These are phyloP conservation scores for Yasuhikotakia modesta DNA, from an alignment of 2,797 vertebrate species.

Conservation along the genomic window DNA sequence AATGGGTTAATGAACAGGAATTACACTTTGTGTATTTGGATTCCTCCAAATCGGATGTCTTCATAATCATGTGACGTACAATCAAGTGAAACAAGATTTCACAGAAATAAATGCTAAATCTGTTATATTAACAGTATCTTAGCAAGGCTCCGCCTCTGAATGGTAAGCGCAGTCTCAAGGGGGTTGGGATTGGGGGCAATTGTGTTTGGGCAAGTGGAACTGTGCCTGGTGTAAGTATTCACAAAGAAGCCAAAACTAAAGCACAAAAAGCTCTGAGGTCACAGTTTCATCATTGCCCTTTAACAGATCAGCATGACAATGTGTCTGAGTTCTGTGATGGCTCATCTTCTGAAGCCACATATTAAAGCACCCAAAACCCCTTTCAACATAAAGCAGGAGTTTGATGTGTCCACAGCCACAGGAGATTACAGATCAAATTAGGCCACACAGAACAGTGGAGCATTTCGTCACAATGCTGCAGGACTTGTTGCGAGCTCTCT, in stretches of 20 bases:
- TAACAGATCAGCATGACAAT: constrained; percentile 23
- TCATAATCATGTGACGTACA: no score
- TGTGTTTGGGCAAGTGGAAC: no score
- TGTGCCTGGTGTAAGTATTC: no score
- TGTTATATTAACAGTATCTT: no score
- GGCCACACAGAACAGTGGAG: constrained; percentile 28
- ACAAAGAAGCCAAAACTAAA: not conserved
- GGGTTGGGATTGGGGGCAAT: no score
- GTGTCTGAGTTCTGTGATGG: constrained; percentile 15
- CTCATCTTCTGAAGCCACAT: constrained; percentile 32
- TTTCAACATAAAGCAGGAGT: constrained; percentile 28
- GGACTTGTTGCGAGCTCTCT: not conserved
- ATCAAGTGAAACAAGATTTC: no score
- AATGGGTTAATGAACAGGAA: no score
- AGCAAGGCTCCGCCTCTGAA: no score
- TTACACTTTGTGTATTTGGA: no score
- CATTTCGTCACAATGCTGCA: constrained; percentile 26
- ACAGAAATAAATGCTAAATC: no score
- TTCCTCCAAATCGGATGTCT: no score
- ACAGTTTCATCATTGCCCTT: constrained; percentile 20
- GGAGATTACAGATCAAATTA: constrained; percentile 32
- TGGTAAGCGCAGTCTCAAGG: no score
- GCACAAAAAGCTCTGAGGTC: constrained; percentile 15
- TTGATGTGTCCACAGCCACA: constrained; percentile 7
- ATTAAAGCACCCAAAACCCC: constrained; percentile 20